Percentiles rank a stretch among this genome's conserved stretches.
Conservation (phyloP, 2,797 vertebrate genomes). For the Paramormyrops hopkinsi region DNA sequence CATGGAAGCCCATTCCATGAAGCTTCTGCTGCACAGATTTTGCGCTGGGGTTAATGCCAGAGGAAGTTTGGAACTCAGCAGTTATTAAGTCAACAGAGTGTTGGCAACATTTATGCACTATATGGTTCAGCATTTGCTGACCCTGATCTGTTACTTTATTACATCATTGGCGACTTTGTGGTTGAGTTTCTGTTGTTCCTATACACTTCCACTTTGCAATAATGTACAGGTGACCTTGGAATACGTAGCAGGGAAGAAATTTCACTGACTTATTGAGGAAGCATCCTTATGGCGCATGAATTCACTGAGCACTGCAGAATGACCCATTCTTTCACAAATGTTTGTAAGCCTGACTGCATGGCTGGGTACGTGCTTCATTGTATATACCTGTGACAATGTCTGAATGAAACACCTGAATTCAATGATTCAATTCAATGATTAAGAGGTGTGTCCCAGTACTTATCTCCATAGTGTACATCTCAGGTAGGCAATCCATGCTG, state of each 20-base stretch:
- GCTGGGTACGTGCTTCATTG: background rate
- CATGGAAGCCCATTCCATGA: background rate
- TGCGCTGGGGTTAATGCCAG: background rate
- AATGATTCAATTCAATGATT: background rate
- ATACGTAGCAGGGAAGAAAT: background rate
- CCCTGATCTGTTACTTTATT: background rate
- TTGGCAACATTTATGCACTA: background rate
- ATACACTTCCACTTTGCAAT: background rate
- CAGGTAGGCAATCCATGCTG: conserved; percentile 35
- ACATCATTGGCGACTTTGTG: background rate
- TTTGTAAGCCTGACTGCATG: background rate
- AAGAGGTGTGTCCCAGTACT: background rate
- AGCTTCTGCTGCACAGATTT: background rate
- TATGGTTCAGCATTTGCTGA: background rate
- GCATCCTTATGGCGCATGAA: background rate
- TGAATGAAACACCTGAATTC: background rate
- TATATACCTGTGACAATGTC: background rate
- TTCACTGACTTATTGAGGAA: background rate
- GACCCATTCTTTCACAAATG: background rate
- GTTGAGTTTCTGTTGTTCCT: background rate
- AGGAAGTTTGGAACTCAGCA: background rate
- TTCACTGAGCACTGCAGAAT: background rate
- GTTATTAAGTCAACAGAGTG: background rate
- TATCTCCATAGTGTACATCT: background rate
- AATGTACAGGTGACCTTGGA: background rate